Evolutionary conservation across 2,113 vertebrate genomes (phyloP).

Genomic region (Electrona antarctica): DNA sequence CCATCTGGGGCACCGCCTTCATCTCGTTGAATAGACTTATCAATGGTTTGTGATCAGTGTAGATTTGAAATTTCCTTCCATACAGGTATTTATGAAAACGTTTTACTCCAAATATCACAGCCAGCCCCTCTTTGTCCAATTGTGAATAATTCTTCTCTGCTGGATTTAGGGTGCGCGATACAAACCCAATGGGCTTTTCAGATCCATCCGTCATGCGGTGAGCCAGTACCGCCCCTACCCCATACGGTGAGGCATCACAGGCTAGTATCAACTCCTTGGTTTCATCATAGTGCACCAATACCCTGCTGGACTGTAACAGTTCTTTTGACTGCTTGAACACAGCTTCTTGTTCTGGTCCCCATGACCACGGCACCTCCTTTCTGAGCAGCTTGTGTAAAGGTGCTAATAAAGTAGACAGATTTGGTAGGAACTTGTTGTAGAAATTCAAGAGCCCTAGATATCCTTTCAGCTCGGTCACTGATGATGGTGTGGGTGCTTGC

Average conservation of each 20-base stretch:
- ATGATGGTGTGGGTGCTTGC: not conserved
- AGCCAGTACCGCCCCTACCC: constrained; percentile 14
- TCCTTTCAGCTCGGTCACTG: constrained; percentile 26
- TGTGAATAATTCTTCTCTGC: too few relatives aligned
- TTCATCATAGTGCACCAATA: constrained; percentile 16
- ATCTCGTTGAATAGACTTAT: constrained; percentile 23
- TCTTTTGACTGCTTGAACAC: constrained; percentile 14
- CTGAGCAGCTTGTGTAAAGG: constrained; percentile 14
- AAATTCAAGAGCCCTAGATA: constrained; percentile 28
- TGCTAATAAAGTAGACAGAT: constrained; percentile 10
- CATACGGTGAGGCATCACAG: constrained; percentile 18
- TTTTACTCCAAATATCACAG: constrained; percentile 14
- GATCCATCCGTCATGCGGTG: constrained; percentile 10
- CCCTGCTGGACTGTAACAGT: constrained; percentile 5
- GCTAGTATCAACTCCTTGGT: constrained; percentile 19
- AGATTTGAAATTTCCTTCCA: constrained; percentile 16
- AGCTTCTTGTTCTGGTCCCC: constrained; percentile 38
- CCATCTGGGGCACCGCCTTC: not conserved
- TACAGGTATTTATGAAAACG: constrained; percentile 39
- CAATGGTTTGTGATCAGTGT: constrained; percentile 30
- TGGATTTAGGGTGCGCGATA: too few relatives aligned
- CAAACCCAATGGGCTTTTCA: too few relatives aligned
- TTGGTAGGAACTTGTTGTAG: constrained; percentile 18
- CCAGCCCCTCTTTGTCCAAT: too few relatives aligned
- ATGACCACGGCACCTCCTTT: constrained; percentile 11